These are phyloP conservation scores for Ephestia elutella DNA, from an alignment of 1,140 invertebrate species.

Conservation along the genomic window DNA sequence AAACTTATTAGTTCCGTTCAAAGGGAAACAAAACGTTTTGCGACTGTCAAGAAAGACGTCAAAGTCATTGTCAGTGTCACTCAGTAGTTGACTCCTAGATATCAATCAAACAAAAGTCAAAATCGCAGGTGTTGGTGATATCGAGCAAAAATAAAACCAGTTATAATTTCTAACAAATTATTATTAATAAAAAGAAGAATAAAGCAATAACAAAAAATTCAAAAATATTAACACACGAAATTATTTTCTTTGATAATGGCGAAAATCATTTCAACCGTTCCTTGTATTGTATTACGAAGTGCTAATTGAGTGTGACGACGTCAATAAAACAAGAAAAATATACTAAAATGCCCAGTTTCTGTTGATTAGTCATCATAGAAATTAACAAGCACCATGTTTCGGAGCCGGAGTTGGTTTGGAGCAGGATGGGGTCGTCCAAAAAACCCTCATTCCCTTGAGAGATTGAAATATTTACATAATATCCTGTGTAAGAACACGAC, in stretches of 20 bases:
- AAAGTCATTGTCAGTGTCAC: background rate
- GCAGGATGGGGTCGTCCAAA: constrained; percentile 92
- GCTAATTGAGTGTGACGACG: constrained; percentile 28
- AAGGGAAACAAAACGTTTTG: too few species aligned
- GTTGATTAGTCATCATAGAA: constrained; percentile 21
- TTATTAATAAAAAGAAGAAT: background rate
- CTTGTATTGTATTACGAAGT: background rate
- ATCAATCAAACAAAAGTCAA: background rate
- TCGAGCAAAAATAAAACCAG: background rate
- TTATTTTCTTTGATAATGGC: background rate
- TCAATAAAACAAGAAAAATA: constrained; percentile 30
- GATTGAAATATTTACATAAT: constrained; percentile 97
- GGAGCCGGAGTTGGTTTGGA: constrained; percentile 91
- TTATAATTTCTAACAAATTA: background rate
- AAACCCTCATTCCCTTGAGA: constrained; percentile 96
- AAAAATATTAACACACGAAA: background rate
- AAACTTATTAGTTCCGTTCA: too few species aligned
- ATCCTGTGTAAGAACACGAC: constrained; percentile 97
- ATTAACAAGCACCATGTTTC: constrained; percentile 78
- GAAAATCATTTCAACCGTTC: background rate
- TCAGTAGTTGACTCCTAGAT: background rate
- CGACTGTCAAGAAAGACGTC: background rate
- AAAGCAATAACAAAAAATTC: background rate
- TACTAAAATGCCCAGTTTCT: constrained; percentile 35
- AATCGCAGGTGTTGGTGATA: background rate